These are phyloP conservation scores for Euglossa dilemma DNA, from an alignment of 1,140 invertebrate genomes.

Conservation along the genomic window DNA sequence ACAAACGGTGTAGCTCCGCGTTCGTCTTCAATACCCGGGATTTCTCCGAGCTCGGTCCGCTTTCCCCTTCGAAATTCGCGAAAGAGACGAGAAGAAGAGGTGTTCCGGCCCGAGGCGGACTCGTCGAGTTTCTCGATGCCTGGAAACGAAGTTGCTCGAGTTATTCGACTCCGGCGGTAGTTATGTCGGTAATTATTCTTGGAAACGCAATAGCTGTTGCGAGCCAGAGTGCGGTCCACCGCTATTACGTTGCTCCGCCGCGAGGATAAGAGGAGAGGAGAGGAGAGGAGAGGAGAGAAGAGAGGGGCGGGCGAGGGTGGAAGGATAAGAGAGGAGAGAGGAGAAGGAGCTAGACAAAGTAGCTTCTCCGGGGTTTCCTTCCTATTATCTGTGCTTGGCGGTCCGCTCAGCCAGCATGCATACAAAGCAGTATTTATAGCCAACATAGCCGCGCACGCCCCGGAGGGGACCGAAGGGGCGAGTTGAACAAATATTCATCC, in stretches of 20 bases:
- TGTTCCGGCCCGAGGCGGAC: not conserved
- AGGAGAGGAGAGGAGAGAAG: not conserved
- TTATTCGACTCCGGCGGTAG: slow-evolving; percentile 24
- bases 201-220: slow-evolving; percentile 20
- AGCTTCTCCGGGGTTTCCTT: slow-evolving; percentile 73
- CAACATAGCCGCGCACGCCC: slow-evolving; percentile 43
- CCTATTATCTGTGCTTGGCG: slow-evolving; percentile 75
- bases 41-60: not conserved
- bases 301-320: not conserved
- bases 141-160: not conserved
- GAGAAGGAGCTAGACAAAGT: slow-evolving; percentile 68
- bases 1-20: not conserved
- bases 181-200: slow-evolving; percentile 37
- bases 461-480: slow-evolving; percentile 40
- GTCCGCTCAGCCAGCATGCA: slow-evolving; percentile 73
- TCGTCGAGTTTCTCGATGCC: slow-evolving; percentile 1
- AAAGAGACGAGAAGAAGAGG: too few relatives aligned
- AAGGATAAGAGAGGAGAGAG: slow-evolving; percentile 3
- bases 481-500: slow-evolving; percentile 68
- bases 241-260: slow-evolving; percentile 32
- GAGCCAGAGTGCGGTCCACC: slow-evolving; percentile 11
- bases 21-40: not conserved
- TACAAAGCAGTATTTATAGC: slow-evolving; percentile 78
- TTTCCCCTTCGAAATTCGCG: too few relatives aligned
- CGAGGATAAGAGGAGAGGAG: not conserved